phyloP scores from a whole-genome alignment of 2,113 vertebrate genomes.

The Amazona guildingii region DNA sequence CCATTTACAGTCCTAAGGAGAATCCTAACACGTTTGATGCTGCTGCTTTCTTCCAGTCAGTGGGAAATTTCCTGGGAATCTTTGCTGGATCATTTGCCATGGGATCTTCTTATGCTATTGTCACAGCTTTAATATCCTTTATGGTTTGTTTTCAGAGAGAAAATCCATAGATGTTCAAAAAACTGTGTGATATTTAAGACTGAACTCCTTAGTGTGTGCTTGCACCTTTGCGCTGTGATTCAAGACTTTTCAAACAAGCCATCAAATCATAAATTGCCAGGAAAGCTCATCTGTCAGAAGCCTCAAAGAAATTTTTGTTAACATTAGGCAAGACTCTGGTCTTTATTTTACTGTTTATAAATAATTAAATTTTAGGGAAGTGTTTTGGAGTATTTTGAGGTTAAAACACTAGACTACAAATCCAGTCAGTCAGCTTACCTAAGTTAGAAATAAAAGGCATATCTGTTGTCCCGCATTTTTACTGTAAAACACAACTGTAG shows the following conservation, averaged over 20 bases:
- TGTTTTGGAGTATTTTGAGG: background rate
- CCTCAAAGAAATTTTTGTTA: background rate
- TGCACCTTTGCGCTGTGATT: background rate
- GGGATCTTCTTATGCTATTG: slow-evolving; percentile 81
- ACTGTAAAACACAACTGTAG: background rate
- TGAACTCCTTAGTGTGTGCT: background rate
- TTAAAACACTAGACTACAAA: background rate
- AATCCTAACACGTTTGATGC: slow-evolving; percentile 76
- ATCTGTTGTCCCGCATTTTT: background rate
- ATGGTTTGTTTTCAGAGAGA: background rate
- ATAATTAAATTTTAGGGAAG: background rate
- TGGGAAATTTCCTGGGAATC: slow-evolving; percentile 83
- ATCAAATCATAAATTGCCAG: background rate
- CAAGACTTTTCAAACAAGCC: background rate
- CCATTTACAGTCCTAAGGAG: slow-evolving; percentile 80
- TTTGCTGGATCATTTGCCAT: slow-evolving; percentile 82
- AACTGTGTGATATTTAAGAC: background rate
- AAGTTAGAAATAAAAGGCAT: background rate
- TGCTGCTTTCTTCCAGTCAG: slow-evolving; percentile 78
- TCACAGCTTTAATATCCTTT: slow-evolving; percentile 91
- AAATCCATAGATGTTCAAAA: background rate
- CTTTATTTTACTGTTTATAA: background rate
- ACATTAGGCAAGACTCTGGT: background rate
- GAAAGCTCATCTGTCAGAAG: background rate
- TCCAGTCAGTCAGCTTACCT: background rate